A percentile compares a stretch with the other conserved stretches of the same genome.
Evolutionary conservation across 2,113 vertebrate genomes (phyloP).

Genomic region (Malurus melanocephalus): DNA sequence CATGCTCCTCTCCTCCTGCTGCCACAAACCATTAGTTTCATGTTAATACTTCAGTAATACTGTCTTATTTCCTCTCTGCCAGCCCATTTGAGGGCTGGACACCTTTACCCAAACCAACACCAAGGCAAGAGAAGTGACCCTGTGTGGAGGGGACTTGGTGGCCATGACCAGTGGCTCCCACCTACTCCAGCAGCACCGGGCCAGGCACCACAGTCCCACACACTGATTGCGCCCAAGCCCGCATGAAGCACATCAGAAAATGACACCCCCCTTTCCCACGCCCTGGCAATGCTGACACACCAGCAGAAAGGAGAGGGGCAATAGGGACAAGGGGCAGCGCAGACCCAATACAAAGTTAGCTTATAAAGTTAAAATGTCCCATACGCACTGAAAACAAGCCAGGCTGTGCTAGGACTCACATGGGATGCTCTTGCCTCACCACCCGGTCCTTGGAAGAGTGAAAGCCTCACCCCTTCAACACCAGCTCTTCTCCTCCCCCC

Average conservation of each 20-base stretch:
- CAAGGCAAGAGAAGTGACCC: not conserved
- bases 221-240: not conserved
- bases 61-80: not conserved
- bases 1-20: not conserved
- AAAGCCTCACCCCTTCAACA: slow-evolving; percentile 12
- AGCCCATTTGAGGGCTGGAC: not conserved
- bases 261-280: not conserved
- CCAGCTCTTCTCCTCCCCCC: not conserved
- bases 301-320: not conserved
- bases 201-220: not conserved
- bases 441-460: not conserved
- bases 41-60: slow-evolving; percentile 23
- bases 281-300: not conserved
- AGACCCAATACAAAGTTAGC: not conserved
- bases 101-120: not conserved
- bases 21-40: not conserved
- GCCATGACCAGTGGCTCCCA: fast-evolving
- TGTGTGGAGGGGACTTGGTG: not conserved
- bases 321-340: not conserved
- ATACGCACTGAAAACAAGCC: not conserved
- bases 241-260: not conserved
- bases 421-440: not conserved
- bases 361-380: not conserved
- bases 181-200: fast-evolving
- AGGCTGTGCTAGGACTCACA: not conserved